Conservation (phyloP, 2,113 vertebrate species). For the Alces alces region DNA sequence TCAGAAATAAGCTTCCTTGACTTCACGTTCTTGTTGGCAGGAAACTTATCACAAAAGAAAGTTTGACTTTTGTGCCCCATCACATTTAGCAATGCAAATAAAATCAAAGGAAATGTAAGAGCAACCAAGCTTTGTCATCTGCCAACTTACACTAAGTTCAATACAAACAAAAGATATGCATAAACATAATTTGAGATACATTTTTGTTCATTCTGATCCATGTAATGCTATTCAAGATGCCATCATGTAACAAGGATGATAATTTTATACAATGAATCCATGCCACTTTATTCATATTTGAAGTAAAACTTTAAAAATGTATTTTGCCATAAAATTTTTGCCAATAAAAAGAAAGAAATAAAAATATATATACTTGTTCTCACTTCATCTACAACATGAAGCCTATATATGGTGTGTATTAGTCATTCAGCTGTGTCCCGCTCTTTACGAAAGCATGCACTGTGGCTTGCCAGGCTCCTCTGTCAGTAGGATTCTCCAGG, state of each 20-base stretch:
- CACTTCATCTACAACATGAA: not conserved
- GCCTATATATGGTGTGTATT: not conserved
- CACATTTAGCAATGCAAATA: conserved; percentile 51
- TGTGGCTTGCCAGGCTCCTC: not conserved
- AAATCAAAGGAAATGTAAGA: conserved; percentile 39
- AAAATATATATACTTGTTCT: not conserved
- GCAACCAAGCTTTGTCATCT: conserved; percentile 29
- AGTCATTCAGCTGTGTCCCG: not conserved
- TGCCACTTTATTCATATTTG: not conserved
- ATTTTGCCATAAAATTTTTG: not conserved
- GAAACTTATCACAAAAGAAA: conserved; percentile 15
- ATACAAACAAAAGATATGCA: not conserved
- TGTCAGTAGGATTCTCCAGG: not conserved
- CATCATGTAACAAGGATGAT: not conserved
- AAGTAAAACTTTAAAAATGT: conserved; percentile 25
- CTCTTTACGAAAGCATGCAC: not conserved
- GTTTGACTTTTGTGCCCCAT: conserved; percentile 28
- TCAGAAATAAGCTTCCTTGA: conserved; percentile 29
- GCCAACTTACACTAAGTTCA: conserved; percentile 29
- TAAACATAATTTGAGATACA: not conserved
- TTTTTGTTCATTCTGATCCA: conserved; percentile 9
- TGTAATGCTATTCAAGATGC: not conserved
- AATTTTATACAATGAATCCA: not conserved
- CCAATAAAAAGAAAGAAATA: not conserved
- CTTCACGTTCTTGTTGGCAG: not conserved